Evolutionary conservation across 2,888 invertebrate species (phyloP).

Genomic region (Chromoteleia sp.): DNA sequence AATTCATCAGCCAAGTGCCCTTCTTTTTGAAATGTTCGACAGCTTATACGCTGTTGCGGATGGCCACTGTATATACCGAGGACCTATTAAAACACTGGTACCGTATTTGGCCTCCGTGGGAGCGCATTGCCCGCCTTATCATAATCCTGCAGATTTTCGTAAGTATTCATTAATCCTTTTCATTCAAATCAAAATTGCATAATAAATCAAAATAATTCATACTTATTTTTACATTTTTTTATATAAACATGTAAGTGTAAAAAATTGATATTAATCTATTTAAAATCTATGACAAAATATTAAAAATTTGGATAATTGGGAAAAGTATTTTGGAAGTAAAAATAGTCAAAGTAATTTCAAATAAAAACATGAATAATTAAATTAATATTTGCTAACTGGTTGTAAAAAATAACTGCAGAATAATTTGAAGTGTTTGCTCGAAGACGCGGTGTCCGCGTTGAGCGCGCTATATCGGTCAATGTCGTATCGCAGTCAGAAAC

Average conservation of each 20-base stretch:
- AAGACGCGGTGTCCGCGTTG: neutral
- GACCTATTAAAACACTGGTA: conserved; percentile 89
- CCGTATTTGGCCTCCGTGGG: conserved; percentile 91
- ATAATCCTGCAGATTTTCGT: conserved; percentile 98
- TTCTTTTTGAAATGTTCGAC: conserved; percentile 97
- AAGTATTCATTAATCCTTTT: conserved; percentile 83
- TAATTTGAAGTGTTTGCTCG: neutral
- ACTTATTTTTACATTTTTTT: too few species aligned
- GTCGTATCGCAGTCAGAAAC: conserved; percentile 45
- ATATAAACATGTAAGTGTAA: too few species aligned
- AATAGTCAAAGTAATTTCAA: too few species aligned
- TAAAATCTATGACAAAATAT: too few species aligned
- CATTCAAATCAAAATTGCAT: too few species aligned
- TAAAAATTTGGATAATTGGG: too few species aligned
- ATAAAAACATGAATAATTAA: too few species aligned
- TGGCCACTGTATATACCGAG: conserved; percentile 94
- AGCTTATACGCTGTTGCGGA: conserved; percentile 93
- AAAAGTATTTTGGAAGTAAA: too few species aligned
- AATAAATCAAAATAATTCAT: too few species aligned
- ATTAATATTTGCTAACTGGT: neutral
- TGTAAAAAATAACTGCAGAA: too few species aligned
- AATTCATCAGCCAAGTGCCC: conserved; percentile 97
- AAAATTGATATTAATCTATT: too few species aligned
- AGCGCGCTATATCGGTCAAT: conserved; percentile 58
- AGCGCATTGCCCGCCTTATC: conserved; percentile 94